Percentiles rank a stretch among this genome's conserved stretches.
phyloP scores from a whole-genome alignment of 1,140 invertebrate genomes.

The Drosophila pachea region DNA sequence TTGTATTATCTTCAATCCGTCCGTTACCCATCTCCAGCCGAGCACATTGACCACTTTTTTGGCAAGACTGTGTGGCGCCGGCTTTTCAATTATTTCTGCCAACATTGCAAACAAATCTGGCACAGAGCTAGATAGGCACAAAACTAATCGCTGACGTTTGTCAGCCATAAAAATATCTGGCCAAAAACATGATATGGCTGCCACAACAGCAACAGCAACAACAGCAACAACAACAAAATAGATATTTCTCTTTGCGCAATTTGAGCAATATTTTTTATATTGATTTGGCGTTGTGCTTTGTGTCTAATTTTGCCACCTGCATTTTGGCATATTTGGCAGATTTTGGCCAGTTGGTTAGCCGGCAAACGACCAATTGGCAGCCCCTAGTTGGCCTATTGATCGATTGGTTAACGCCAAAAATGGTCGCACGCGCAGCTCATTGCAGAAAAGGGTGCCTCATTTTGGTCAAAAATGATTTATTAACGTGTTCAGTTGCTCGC shows the following conservation, averaged over 20 bases:
- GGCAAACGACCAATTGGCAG: constrained; percentile 52
- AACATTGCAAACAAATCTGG: constrained; percentile 58
- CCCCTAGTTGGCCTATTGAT: constrained; percentile 60
- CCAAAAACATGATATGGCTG: too few species aligned
- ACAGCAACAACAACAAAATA: constrained; percentile 15
- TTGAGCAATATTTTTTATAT: constrained; percentile 31
- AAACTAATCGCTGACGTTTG: constrained; percentile 60
- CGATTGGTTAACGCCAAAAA: constrained; percentile 74
- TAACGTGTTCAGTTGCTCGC: constrained; percentile 66
- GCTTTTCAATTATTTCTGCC: constrained; percentile 59
- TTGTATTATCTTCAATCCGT: constrained; percentile 14
- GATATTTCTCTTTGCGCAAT: constrained; percentile 55
- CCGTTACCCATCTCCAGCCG: constrained; percentile 12
- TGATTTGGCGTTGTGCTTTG: constrained; percentile 58
- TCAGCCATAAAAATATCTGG: constrained; percentile 41
- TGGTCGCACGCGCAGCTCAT: constrained; percentile 58
- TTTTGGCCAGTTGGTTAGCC: constrained; percentile 30
- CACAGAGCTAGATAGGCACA: constrained; percentile 57
- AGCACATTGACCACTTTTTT: constrained; percentile 42
- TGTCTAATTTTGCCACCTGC: constrained; percentile 77
- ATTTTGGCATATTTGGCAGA: constrained; percentile 72
- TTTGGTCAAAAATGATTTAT: constrained; percentile 74
- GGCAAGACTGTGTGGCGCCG: constrained; percentile 63
- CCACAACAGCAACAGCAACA: constrained; percentile 5
- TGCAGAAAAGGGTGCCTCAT: constrained; percentile 60